phyloP scores from a whole-genome alignment of 2,797 vertebrate species.

The Thripadectes ignobilis region DNA sequence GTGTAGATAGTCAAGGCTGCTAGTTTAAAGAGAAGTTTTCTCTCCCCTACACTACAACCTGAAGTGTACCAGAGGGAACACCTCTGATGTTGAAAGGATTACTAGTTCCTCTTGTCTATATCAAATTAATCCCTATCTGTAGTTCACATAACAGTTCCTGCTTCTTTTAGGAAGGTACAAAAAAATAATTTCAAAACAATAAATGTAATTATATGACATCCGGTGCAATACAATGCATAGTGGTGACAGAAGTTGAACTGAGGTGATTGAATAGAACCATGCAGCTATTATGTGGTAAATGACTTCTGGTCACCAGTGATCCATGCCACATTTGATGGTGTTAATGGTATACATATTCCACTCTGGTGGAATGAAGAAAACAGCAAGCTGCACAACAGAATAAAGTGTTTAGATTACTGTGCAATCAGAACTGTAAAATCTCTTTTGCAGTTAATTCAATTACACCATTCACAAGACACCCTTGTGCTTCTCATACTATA shows the following conservation, averaged over 20 bases:
- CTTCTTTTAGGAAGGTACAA: not conserved
- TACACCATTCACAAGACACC: not conserved
- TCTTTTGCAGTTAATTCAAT: not conserved
- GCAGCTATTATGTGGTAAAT: fast-evolving
- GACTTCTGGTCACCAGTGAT: not conserved
- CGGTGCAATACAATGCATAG: not conserved
- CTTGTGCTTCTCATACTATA: not conserved
- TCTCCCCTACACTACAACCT: not conserved
- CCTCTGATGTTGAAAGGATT: not conserved
- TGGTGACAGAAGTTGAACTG: not conserved
- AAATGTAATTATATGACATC: not conserved
- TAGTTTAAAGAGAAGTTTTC: not conserved
- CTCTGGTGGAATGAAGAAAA: not conserved
- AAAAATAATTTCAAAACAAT: not conserved
- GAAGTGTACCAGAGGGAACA: not conserved
- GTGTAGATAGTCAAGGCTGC: not conserved
- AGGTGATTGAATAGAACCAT: not conserved
- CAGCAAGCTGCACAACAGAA: not conserved
- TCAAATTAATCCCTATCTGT: not conserved
- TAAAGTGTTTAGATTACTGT: not conserved
- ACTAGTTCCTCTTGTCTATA: not conserved
- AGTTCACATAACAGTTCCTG: not conserved
- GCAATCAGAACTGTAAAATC: not conserved
- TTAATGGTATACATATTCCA: not conserved
- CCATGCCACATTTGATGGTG: not conserved